Conservation (phyloP, 2,113 vertebrate species). For the Agapornis roseicollis region DNA sequence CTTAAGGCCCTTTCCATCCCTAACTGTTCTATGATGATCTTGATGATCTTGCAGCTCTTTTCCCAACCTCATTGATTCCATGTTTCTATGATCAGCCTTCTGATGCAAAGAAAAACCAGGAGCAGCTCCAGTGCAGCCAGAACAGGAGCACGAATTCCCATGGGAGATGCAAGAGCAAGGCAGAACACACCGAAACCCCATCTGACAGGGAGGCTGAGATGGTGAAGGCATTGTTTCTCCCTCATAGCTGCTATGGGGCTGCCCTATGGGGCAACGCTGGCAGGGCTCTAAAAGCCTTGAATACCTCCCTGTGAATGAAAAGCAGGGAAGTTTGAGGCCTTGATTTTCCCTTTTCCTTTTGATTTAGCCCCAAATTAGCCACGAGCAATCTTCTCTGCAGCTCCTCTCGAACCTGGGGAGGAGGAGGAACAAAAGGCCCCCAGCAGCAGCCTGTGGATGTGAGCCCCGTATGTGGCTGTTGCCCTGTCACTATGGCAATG, state of each 20-base stretch:
- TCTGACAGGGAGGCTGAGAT: fast-evolving
- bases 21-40: too few species aligned
- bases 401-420: neutral
- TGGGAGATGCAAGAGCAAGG: neutral
- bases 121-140: neutral
- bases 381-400: neutral
- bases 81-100: neutral
- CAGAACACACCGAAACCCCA: fast-evolving
- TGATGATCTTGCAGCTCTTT: too few species aligned
- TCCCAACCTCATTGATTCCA: too few species aligned
- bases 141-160: neutral
- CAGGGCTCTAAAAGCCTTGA: neutral
- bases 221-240: neutral
- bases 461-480: neutral
- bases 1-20: too few species aligned
- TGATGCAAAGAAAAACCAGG: neutral
- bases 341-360: neutral
- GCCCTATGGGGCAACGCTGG: neutral
- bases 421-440: neutral
- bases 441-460: neutral
- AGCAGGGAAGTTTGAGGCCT: neutral
- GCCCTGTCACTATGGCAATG: neutral
- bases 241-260: neutral
- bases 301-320: neutral
- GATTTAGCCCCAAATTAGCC: neutral